A percentile compares a stretch with the other conserved stretches of the same genome.
These are phyloP conservation scores for Caenorhabditis panamensis DNA, from an alignment of 2,888 invertebrate species.

Conservation along the genomic window DNA sequence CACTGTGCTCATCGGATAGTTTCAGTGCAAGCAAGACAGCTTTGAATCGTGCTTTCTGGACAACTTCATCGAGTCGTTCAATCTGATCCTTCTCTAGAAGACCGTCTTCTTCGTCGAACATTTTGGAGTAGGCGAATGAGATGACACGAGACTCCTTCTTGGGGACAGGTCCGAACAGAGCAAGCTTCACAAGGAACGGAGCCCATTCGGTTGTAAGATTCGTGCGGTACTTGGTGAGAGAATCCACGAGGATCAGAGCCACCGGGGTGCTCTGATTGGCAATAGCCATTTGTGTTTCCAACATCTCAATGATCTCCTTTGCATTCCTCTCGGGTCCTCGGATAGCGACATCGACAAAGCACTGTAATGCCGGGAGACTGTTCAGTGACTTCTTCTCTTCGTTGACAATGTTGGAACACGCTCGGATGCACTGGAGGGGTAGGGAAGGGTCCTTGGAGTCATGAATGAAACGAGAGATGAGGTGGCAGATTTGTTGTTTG, in stretches of 20 bases:
- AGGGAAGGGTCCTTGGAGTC: conserved; percentile 3
- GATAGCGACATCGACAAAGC: conserved; percentile 55
- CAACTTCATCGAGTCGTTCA: conserved; percentile 61
- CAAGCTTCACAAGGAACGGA: conserved; percentile 54
- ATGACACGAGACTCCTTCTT: conserved; percentile 67
- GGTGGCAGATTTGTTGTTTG: conserved; percentile 54
- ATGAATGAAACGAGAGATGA: conserved; percentile 36
- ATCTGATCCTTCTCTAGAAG: conserved; percentile 30
- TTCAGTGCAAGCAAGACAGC: conserved; percentile 47
- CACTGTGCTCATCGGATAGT: conserved; percentile 17
- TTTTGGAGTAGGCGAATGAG: conserved; percentile 38
- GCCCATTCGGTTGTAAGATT: conserved; percentile 54
- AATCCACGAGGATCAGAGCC: conserved; percentile 62
- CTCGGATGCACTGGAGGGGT: conserved; percentile 29
- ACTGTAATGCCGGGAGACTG: conserved; percentile 64
- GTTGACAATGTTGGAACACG: conserved; percentile 57
- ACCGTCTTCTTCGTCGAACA: conserved; percentile 23
- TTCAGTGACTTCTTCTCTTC: conserved; percentile 72
- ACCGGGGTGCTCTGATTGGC: conserved; percentile 63
- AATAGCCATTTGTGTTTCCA: conserved; percentile 49
- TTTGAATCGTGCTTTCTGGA: conserved; percentile 61
- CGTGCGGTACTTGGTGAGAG: conserved; percentile 26
- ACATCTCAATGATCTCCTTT: conserved; percentile 18
- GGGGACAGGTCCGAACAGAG: conserved; percentile 71
- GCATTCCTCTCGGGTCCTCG: conserved; percentile 11